Base-by-base conservation (phyloP, 2,888 invertebrate species). In the Rambutsinella grinnellia region DNA sequence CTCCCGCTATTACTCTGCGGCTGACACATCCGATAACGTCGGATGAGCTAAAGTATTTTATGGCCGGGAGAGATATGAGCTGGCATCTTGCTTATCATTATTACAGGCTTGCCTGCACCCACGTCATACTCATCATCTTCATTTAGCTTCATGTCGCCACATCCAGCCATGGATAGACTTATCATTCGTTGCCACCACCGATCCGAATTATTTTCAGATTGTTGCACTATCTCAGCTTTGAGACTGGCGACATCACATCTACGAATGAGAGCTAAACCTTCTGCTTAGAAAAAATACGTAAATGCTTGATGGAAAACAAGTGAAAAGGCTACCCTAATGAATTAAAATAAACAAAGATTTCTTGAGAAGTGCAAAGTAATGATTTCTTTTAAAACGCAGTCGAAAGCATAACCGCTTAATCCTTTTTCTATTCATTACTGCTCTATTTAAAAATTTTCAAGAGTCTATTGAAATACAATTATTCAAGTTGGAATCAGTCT, bases 11-110 rank as follows among this genome's bases (percentile, higher is more conserved):
- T 70, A 71, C 65, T 72, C 58, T 72, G 63, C 51, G 72, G 65
- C 72, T 72, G 72, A 65, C 72, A 65, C 53, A 44, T 58, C 65
- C 65, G 72, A 72, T 72, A 72, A 72, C 6, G 72, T 72, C 46
- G 72, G 36, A 65, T 63, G 51, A 58, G 44, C 49, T 49, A 57
- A 63, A 49, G 63, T 44, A 24, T 53, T 72, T 63, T 28, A 57
- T 36, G 36, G 13, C 5, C 21, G 60, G n/a, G 54, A 72, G 60
- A 65, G 72, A 72, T 72, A 72, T 72, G 72, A 72, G 60, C 72
- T 72, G 66, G 26, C 72, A 53, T 60, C 54, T 58, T 27, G 66
- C 66, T 72, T 72, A 72, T 72, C 72, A 66, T 66, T 71, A 71
- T 49, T 58, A 65, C 72, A 57, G 72, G 26, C 62, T 69, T 54